These are phyloP conservation scores for Smittia aterrima DNA, from an alignment of 2,888 invertebrate species.

Conservation along the genomic window DNA sequence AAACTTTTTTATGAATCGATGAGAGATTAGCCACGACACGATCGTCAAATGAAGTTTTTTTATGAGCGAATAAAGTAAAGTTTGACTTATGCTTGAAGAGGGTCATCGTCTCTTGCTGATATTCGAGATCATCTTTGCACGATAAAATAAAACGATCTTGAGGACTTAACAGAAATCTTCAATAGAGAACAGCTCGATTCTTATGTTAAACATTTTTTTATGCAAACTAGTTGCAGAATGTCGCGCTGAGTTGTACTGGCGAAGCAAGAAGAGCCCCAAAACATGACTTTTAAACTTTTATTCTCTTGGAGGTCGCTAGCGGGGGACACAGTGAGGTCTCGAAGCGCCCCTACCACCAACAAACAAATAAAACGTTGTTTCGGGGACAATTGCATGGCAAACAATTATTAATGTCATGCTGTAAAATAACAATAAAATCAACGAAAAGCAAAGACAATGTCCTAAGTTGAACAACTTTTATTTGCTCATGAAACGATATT, in stretches of 20 bases:
- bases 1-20: neutral
- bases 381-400: conserved; percentile 22
- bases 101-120: neutral
- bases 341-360: neutral
- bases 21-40: neutral
- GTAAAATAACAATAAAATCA: conserved; percentile 33
- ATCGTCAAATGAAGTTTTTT: neutral
- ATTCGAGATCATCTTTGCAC: conserved; percentile 21
- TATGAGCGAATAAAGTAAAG: too few species aligned
- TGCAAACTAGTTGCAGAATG: conserved; percentile 34
- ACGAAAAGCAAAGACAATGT: conserved; percentile 15
- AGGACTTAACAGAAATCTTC: neutral
- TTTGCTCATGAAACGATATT: neutral
- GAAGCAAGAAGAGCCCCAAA: neutral
- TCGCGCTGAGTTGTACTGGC: neutral
- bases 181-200: conserved; percentile 21
- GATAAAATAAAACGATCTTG: conserved; percentile 10
- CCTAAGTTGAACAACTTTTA: conserved; percentile 2
- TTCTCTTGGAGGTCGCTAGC: neutral
- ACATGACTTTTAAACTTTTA: neutral
- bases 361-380: conserved; percentile 11
- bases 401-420: conserved; percentile 35
- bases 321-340: neutral
- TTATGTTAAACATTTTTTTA: conserved; percentile 30
- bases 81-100: neutral